phyloP scores from a whole-genome alignment of 92 coral and sea anemone species.

The Epizoanthus rinbou region DNA sequence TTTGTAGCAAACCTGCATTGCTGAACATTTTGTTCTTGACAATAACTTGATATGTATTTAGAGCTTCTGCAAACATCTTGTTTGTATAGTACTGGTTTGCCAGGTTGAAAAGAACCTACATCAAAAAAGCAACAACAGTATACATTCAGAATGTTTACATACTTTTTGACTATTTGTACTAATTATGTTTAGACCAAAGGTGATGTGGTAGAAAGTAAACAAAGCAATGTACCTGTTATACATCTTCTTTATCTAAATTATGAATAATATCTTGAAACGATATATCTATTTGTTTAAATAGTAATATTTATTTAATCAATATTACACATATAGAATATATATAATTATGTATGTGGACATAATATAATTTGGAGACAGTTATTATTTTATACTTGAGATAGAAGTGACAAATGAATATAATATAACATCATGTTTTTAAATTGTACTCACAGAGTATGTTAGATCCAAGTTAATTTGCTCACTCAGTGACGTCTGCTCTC shows the following conservation, averaged over 20 bases:
- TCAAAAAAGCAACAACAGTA: neutral
- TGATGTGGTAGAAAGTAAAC: too few relatives aligned
- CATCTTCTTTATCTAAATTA: too few relatives aligned
- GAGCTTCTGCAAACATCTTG: constrained; percentile 94
- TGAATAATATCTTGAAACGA: too few relatives aligned
- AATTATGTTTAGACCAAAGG: too few relatives aligned
- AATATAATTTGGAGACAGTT: neutral
- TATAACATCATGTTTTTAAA: neutral
- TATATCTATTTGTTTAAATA: too few relatives aligned
- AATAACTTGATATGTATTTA: constrained; percentile 97
- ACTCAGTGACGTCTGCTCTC: constrained; percentile 91
- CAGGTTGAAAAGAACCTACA: constrained; percentile 91
- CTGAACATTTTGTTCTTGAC: constrained; percentile 99
- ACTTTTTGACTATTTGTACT: too few relatives aligned
- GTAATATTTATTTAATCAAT: too few relatives aligned
- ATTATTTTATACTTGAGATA: neutral
- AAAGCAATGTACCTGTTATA: too few relatives aligned
- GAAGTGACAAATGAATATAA: neutral
- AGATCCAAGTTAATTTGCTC: constrained; percentile 96
- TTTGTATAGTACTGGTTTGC: constrained; percentile 94
- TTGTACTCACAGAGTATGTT: constrained; percentile 88
- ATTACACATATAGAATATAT: neutral
- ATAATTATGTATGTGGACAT: neutral
- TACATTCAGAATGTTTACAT: too few relatives aligned
- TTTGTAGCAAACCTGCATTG: constrained; percentile 82